Evolutionary conservation across 2,888 invertebrate species (phyloP).

Genomic region (Eupithecia exiguata): DNA sequence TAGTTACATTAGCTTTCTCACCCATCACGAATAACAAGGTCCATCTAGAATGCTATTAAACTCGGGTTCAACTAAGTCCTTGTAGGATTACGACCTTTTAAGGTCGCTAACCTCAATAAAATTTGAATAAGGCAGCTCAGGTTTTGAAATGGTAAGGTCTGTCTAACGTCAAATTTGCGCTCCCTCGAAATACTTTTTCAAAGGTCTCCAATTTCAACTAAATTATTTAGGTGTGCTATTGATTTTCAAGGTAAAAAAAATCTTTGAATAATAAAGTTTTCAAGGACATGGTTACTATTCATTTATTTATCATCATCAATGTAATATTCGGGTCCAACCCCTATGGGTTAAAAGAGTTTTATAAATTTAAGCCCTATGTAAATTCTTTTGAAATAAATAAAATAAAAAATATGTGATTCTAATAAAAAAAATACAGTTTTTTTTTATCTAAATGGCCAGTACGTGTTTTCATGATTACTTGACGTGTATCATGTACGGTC

Average conservation of each 20-base stretch:
- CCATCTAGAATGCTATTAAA: constrained; percentile 16
- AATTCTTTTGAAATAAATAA: no score
- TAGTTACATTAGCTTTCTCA: constrained; percentile 1
- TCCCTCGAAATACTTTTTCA: neutral
- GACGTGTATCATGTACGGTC: no score
- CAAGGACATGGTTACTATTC: no score
- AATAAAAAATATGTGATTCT: no score
- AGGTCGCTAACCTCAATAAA: constrained; percentile 36
- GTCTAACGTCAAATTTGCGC: neutral
- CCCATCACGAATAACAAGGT: constrained; percentile 21
- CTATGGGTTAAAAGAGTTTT: no score
- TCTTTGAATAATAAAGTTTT: neutral
- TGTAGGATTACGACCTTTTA: constrained; percentile 29
- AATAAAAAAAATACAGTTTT: no score
- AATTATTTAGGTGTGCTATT: neutral
- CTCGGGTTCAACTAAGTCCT: constrained; percentile 15
- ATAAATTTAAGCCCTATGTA: no score
- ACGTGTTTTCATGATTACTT: no score
- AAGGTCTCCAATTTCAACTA: neutral
- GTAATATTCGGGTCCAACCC: no score
- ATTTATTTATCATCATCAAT: no score
- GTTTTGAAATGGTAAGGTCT: constrained; percentile 3
- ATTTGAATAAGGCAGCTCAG: constrained; percentile 24
- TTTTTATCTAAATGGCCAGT: no score
- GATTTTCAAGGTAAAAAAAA: neutral